Evolutionary conservation across 1,140 invertebrate species (phyloP).

Genomic region (Rhynchophorus ferrugineus): DNA sequence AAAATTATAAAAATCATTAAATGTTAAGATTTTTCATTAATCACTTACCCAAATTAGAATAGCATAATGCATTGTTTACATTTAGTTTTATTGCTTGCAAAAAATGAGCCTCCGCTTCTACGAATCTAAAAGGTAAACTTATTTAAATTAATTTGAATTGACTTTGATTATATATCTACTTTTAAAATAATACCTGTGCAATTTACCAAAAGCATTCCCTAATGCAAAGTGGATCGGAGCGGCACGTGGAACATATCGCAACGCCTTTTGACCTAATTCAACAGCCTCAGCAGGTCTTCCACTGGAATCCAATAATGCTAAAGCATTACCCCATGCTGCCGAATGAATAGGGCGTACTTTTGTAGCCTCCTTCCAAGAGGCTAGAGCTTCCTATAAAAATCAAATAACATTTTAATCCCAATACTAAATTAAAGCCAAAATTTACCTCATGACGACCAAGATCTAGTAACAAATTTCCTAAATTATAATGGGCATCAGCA

Average conservation of each 20-base stretch:
- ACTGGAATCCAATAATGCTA: slow-evolving; percentile 80
- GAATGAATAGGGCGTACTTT: slow-evolving; percentile 66
- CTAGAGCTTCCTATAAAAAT: slow-evolving; percentile 43
- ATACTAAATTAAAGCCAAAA: background rate
- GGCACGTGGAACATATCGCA: slow-evolving; percentile 61
- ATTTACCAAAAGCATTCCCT: slow-evolving; percentile 83
- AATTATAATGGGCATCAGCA: slow-evolving; percentile 90
- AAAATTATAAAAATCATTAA: background rate
- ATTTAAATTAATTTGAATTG: no score
- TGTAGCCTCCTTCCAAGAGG: slow-evolving; percentile 76
- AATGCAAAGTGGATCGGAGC: slow-evolving; percentile 76
- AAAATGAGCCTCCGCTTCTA: slow-evolving; percentile 73
- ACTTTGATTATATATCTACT: slow-evolving; percentile 1
- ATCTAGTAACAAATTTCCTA: slow-evolving; percentile 76
- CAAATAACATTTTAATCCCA: background rate
- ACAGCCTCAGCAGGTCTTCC: slow-evolving; percentile 63
- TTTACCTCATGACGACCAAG: slow-evolving; percentile 42
- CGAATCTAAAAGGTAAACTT: slow-evolving; percentile 9
- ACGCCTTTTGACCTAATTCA: slow-evolving; percentile 57
- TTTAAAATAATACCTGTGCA: slow-evolving; percentile 50
- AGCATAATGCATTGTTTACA: slow-evolving; percentile 62
- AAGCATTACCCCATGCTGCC: slow-evolving; percentile 85
- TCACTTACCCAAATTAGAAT: slow-evolving; percentile 78
- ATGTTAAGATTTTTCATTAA: no score
- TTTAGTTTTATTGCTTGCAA: slow-evolving; percentile 63